Evolutionary conservation across 2,888 invertebrate genomes (phyloP), one percentile per base, ranked within the genome.

Genomic region (Norana najaformis): DNA sequence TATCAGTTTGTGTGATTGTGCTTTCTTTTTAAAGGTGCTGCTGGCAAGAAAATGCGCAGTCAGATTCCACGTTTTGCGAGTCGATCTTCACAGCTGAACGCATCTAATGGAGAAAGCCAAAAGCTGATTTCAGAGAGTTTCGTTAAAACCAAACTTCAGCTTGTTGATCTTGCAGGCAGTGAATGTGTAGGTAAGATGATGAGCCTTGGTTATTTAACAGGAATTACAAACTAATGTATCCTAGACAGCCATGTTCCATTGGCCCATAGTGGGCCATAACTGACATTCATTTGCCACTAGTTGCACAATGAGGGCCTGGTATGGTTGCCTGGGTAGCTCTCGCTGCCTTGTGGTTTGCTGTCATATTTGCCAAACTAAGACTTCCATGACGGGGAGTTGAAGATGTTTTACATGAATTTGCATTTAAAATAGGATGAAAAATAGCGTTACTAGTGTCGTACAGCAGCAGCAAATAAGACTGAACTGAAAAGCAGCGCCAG

Each of bases 111-210:
- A 35, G 85, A 85, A 82, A 92, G 13, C 91, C 30, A 47, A 6
- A 41, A 83, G 83, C 47, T 38, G 8, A n/a, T n/a, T 18, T 36
- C 85, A 4, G 69, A 83, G 38, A 39, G n/a, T 39, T 34, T 35
- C 30, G 38, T 91, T n/a, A 92, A 93, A 89, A 93, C 93, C 35
- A 94, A 94, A 83, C 91, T 94, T 35, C 94, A 94, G 91, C 92
- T 94, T 36, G 93, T 94, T 14, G 94, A 94, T 90, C 91, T 94
- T 36, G 94, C 94, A 89, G 94, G 94, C 35, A 94, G 94, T 92
- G 94, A 94, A 93, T 94, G 94, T 93, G 94, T 94, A 88, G 94
- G 94, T 94, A 91, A 91, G 94, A 91, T 18, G 34, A 53, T 23
- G n/a, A 34, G 53, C 36, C n/a, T 35, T n/a, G 37, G 41, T n/a